Conservation (phyloP, 2,113 vertebrate genomes). For the Meleagris gallopavo region DNA sequence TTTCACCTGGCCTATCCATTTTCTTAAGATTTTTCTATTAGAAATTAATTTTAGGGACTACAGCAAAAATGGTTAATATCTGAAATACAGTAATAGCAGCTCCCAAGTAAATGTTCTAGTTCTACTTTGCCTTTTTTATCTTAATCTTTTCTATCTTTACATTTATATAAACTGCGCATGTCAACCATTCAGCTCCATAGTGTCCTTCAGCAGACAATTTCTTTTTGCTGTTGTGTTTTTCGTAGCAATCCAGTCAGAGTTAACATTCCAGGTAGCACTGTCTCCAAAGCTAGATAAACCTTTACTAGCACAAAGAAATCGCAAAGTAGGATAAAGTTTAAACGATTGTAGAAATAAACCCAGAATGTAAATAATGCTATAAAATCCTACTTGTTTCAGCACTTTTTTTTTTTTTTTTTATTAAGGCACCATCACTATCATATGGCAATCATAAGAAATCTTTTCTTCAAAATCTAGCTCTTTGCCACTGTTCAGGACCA, state of each 20-base stretch:
- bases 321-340: slow-evolving; percentile 52
- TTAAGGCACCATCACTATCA: slow-evolving; percentile 46
- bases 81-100: background rate
- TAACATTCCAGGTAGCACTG: slow-evolving; percentile 1
- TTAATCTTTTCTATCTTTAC: background rate
- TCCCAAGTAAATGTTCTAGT: background rate
- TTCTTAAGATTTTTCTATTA: background rate
- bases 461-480: slow-evolving; percentile 24
- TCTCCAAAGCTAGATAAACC: slow-evolving; percentile 41
- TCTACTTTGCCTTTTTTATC: background rate
- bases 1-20: background rate
- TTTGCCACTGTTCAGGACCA: slow-evolving; percentile 30
- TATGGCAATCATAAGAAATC: slow-evolving; percentile 55
- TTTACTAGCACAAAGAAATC: slow-evolving; percentile 46
- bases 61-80: background rate
- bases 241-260: background rate
- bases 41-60: background rate
- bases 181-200: background rate
- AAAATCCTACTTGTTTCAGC: slow-evolving; percentile 61
- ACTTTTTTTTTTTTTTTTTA: slow-evolving; percentile 15
- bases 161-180: background rate
- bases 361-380: slow-evolving; percentile 58
- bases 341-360: slow-evolving; percentile 68
- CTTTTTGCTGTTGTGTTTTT: background rate
- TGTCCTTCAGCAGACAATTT: background rate